Conservation (phyloP, 2,797 vertebrate genomes). For the Octomys mimax region DNA sequence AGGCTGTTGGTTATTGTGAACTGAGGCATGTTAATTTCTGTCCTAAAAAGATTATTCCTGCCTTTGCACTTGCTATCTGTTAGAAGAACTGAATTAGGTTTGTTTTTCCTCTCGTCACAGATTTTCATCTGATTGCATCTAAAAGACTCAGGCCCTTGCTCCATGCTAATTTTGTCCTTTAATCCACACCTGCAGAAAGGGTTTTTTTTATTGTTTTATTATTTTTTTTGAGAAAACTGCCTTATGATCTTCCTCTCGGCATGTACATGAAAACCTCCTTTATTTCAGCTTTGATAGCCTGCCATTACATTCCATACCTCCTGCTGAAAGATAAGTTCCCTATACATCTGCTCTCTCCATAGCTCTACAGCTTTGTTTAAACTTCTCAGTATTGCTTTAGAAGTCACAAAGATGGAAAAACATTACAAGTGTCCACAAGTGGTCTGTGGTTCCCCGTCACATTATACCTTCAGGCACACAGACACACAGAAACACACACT, state of each 20-base stretch:
- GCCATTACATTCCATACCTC: neutral
- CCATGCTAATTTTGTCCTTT: neutral
- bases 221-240: neutral
- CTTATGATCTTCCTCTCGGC: neutral
- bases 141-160: neutral
- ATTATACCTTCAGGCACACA: neutral
- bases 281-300: neutral
- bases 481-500: no score
- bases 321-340: neutral
- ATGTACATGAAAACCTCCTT: neutral
- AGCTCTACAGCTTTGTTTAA: neutral
- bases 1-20: neutral
- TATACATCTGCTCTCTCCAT: neutral
- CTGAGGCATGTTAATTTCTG: neutral
- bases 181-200: neutral
- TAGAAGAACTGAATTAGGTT: neutral
- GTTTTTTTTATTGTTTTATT: no score
- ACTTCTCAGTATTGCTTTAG: neutral
- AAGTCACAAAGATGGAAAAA: neutral
- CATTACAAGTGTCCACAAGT: neutral
- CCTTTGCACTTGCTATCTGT: neutral
- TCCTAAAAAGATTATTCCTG: neutral
- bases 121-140: neutral
- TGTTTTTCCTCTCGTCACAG: neutral
- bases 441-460: neutral